Conservation (phyloP, 2,113 vertebrate genomes). For the Gasterosteus nipponicus region DNA sequence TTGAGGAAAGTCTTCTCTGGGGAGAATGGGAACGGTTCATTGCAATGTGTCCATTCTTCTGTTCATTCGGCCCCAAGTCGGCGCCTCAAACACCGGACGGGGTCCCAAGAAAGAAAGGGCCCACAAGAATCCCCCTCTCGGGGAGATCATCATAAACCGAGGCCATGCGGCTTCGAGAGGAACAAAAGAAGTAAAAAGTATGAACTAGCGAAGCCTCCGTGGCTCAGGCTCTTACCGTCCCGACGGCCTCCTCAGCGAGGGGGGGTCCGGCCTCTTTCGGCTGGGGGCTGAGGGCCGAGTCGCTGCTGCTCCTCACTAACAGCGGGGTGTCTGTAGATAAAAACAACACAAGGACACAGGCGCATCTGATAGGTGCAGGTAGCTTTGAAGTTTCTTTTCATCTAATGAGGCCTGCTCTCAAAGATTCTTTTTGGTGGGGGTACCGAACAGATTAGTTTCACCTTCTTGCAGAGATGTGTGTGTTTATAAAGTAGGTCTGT, state of each 20-base stretch:
- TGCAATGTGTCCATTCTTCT: neutral
- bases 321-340: conserved; percentile 88
- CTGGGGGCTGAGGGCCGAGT: conserved; percentile 84
- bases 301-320: conserved; percentile 95
- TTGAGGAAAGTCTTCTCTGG: neutral
- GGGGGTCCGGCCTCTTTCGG: conserved; percentile 79
- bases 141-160: neutral
- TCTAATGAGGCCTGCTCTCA: neutral
- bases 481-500: neutral
- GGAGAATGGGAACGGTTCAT: neutral
- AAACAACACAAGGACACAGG: conserved; percentile 15
- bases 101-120: neutral
- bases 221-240: conserved; percentile 56
- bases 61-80: neutral
- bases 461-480: neutral
- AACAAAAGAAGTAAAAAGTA: neutral
- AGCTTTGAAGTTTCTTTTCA: neutral
- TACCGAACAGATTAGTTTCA: too few relatives aligned
- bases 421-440: neutral
- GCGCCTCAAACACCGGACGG: neutral
- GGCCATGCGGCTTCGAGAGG: neutral
- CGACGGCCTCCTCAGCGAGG: conserved; percentile 69
- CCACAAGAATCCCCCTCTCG: neutral
- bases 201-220: too few relatives aligned
- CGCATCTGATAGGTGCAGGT: neutral